Percentiles rank a stretch among this genome's conserved stretches.
These are phyloP conservation scores for Microplitis demolitor DNA, from an alignment of 1,140 invertebrate genomes.

Conservation along the genomic window DNA sequence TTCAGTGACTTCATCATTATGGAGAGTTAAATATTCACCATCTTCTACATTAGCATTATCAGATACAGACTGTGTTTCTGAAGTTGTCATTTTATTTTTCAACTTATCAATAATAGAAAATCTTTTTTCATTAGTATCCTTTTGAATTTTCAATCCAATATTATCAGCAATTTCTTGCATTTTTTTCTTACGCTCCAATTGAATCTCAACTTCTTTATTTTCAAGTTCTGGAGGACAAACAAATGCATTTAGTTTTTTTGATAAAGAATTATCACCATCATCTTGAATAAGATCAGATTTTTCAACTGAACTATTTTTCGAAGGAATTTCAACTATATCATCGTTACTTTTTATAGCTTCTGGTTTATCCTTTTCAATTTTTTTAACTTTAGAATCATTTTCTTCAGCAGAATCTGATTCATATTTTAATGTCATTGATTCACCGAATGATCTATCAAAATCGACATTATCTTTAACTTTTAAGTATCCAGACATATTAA, in stretches of 20 bases:
- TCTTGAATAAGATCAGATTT: constrained; percentile 7
- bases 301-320: background rate
- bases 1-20: background rate
- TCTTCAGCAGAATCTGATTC: constrained; percentile 9
- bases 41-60: background rate
- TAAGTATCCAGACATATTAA: constrained; percentile 59
- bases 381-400: constrained; percentile 14
- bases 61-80: background rate
- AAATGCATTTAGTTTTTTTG: constrained; percentile 52
- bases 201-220: constrained; percentile 54
- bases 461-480: constrained; percentile 12
- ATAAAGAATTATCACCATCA: constrained; percentile 2
- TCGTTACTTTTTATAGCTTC: constrained; percentile 12
- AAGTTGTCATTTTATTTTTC: constrained; percentile 52
- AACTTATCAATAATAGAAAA: constrained; percentile 54
- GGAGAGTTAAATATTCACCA: background rate
- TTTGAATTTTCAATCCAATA: constrained; percentile 48
- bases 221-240: constrained; percentile 56
- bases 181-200: constrained; percentile 52
- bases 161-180: constrained; percentile 56
- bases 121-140: constrained; percentile 33
- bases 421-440: too few relatives aligned
- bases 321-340: background rate
- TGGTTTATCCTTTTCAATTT: constrained; percentile 13
- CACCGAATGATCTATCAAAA: constrained; percentile 3